These are phyloP conservation scores for Esox niger DNA, from an alignment of 2,113 vertebrate species.

Conservation along the genomic window DNA sequence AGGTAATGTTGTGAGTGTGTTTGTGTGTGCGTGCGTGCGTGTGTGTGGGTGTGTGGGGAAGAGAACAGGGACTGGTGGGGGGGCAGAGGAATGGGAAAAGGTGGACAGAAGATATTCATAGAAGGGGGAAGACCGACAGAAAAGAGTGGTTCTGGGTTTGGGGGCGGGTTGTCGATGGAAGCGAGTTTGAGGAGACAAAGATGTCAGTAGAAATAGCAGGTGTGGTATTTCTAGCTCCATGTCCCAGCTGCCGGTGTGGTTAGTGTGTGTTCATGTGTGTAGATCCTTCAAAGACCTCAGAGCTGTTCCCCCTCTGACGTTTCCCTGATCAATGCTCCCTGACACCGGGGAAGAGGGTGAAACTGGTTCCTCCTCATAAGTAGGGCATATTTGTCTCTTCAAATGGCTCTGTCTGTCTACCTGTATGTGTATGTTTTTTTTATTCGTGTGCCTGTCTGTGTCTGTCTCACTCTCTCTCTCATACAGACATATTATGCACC, in stretches of 20 bases:
- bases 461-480: neutral
- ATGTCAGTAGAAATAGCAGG: constrained; percentile 1
- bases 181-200: neutral
- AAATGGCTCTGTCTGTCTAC: neutral
- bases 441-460: neutral
- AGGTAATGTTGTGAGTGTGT: constrained; percentile 68
- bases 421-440: neutral
- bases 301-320: neutral
- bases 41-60: neutral
- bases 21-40: neutral
- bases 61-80: neutral
- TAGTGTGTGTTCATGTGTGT: neutral
- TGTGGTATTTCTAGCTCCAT: constrained; percentile 9
- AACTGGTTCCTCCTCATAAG: neutral
- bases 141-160: neutral
- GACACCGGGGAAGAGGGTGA: neutral
- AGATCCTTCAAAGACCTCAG: neutral
- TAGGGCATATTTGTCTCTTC: constrained; percentile 5
- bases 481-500: neutral
- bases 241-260: constrained; percentile 2
- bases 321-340: constrained; percentile 16
- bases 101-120: neutral
- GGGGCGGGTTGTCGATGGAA: neutral
- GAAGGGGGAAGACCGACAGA: neutral
- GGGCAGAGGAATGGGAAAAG: neutral